Base-by-base conservation (phyloP, 2,113 vertebrate genomes). In the Varanus salvator region DNA sequence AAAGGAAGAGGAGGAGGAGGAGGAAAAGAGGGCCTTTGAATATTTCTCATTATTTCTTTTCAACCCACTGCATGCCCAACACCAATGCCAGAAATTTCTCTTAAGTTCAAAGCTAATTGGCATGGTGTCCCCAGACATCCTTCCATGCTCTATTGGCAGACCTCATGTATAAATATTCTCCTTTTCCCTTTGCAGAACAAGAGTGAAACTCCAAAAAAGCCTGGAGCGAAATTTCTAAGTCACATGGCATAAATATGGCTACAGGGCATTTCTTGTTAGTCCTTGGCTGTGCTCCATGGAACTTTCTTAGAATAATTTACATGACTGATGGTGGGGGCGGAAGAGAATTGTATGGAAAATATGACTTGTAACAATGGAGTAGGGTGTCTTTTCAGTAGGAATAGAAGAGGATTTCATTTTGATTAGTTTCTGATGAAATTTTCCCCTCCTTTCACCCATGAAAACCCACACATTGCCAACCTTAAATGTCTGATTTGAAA, bases 71-170 rank as follows among this genome's bases (percentile, higher is more conserved):
- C 44, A 80, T 77, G 8, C 25, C 2, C 44, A 89, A 89, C 0
- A 75, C 54, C 5, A 75, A 17, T 78, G 57, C 66, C 69, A 94
- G 82, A 25, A 89, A 77, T 91, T 92, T 83, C 31, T 25, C 34
- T 25, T 64, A 91, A 83, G 1, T 90, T 68, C 78, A 94, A 90
- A 90, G 60, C 23, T 92, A 92, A 90, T 66, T 92, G 54, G 52
- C 38, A 69, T 21, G 4, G 14, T 78, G 76, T 85, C 31, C 17
- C 21, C 80, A 87, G n/a, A 69, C 15, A 29, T 74, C 1, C 34
- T 88, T 71, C 80, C 92, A 71, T 84, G 76, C 9, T 90, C 21
- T 6, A 0, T 0, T 75, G 11, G 48, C 31, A 91, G 1, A 9
- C 14, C 77, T 1, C 3, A 7, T 52, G 34, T 72, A 68, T 75